A percentile compares a stretch with the other conserved stretches of the same genome.
Conservation (phyloP, 2,888 invertebrate species). For the Sinodicranocentrus sp. region DNA sequence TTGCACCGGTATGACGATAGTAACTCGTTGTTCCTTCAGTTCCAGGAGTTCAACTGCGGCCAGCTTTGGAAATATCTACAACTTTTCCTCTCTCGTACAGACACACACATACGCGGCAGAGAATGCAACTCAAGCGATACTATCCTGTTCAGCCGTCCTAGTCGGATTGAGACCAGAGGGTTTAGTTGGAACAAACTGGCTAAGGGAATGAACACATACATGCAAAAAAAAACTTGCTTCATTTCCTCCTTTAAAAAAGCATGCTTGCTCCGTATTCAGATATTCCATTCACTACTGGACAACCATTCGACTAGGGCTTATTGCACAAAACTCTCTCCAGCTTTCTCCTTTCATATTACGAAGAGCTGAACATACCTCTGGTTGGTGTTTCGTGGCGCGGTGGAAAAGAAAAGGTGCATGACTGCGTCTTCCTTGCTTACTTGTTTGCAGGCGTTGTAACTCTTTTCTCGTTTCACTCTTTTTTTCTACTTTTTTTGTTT, state of each 20-base stretch:
- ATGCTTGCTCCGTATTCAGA: background rate
- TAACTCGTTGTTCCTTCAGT: slow-evolving; percentile 50
- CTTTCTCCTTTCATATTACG: background rate
- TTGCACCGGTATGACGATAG: slow-evolving; percentile 14
- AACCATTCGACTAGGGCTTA: too few species aligned
- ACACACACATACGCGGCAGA: background rate
- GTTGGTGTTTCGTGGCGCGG: background rate
- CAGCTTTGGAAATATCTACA: slow-evolving; percentile 31
- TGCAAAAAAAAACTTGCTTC: background rate
- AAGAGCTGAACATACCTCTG: background rate
- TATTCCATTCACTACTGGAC: too few species aligned
- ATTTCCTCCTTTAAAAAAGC: background rate
- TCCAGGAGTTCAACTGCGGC: slow-evolving; percentile 53
- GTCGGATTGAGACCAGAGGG: background rate
- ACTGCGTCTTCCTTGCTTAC: slow-evolving; percentile 26
- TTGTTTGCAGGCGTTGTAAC: slow-evolving; percentile 46
- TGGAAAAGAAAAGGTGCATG: slow-evolving; percentile 46
- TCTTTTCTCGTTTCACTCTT: slow-evolving; percentile 30
- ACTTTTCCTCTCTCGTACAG: slow-evolving; percentile 9
- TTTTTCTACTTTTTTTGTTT: slow-evolving; percentile 10
- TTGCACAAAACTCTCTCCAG: too few species aligned
- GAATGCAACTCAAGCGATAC: background rate
- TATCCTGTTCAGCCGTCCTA: background rate
- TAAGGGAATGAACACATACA: background rate
- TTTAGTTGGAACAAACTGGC: background rate